Evolutionary conservation across 2,797 vertebrate species (phyloP), one percentile per base, ranked within the genome.

Genomic region (Sebastes aleutianus): DNA sequence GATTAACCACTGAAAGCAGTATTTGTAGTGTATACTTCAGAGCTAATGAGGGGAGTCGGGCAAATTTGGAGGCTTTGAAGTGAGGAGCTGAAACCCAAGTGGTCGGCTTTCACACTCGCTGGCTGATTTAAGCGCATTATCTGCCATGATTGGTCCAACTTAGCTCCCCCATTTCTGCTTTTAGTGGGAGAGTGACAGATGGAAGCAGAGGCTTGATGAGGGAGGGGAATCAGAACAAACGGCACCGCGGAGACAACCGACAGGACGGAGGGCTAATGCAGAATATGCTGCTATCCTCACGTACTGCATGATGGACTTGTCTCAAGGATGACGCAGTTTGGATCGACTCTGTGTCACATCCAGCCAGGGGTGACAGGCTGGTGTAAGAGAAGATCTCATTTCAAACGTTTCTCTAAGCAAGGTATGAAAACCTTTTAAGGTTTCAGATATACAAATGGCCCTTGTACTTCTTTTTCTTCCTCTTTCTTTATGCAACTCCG

Each of bases 71-170:
- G 78, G 77, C 90, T 93, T 93, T 92, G 89, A 93, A 91, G 83
- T 89, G 78, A 83, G 53, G 69, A 82, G 63, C 85, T 76, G 85
- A 90, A 89, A 83, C 87, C 89, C 91, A 85, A 90, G 88, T 85
- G 92, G 87, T 89, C 84, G 71, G 78, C 86, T 89, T 92, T 90
- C 87, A 91, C 85, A 89, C 78, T 80, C 83, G 87, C 89, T 78
- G 74, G 77, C 72, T 87, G 84, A 89, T 92, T 91, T 90, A 88
- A 93, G 89, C 79, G 18, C 86, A 93, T 95, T 92, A 94, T 91
- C 81, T 74, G 72, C 79, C 72, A 61, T 86, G 91, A 93, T 93
- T 91, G 91, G 89, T 87, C 85, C 79, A 77, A 83, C 78, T 87
- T 54, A 62, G 81, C 89, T 87, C 47, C 76, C 67, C 65, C 14